These are phyloP conservation scores for Xenops minutus DNA, from an alignment of 2,797 vertebrate species.

Conservation along the genomic window DNA sequence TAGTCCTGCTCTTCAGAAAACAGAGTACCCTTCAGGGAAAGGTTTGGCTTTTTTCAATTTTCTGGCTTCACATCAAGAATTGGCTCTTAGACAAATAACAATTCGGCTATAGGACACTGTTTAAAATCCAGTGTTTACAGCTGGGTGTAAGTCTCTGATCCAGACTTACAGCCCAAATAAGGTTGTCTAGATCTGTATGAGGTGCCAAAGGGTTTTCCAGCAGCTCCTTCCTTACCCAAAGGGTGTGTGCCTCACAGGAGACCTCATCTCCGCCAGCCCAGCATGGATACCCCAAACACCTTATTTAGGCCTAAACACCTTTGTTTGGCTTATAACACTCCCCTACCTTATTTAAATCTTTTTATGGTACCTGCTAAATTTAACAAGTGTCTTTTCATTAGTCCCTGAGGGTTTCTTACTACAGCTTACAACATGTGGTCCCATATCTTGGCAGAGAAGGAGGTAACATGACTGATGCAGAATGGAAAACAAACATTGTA, in stretches of 20 bases:
- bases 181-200: not conserved
- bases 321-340: rapidly evolving
- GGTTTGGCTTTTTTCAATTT: not conserved
- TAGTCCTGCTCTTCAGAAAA: not conserved
- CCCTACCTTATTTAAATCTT: not conserved
- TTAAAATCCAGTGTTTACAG: not conserved
- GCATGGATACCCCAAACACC: not conserved
- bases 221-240: not conserved
- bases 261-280: not conserved
- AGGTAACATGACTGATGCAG: not conserved
- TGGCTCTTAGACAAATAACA: not conserved
- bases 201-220: not conserved
- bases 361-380: not conserved
- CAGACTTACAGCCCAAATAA: not conserved
- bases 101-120: not conserved
- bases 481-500: not conserved
- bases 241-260: rapidly evolving
- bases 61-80: not conserved
- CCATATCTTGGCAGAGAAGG: not conserved
- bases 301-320: not conserved
- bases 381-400: not conserved
- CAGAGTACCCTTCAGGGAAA: not conserved
- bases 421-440: not conserved
- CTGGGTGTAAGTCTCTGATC: not conserved
- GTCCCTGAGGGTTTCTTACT: not conserved